Percentiles rank a stretch among this genome's conserved stretches.
Evolutionary conservation across 2,113 vertebrate genomes (phyloP).

Genomic region (Phoxinus phoxinus): DNA sequence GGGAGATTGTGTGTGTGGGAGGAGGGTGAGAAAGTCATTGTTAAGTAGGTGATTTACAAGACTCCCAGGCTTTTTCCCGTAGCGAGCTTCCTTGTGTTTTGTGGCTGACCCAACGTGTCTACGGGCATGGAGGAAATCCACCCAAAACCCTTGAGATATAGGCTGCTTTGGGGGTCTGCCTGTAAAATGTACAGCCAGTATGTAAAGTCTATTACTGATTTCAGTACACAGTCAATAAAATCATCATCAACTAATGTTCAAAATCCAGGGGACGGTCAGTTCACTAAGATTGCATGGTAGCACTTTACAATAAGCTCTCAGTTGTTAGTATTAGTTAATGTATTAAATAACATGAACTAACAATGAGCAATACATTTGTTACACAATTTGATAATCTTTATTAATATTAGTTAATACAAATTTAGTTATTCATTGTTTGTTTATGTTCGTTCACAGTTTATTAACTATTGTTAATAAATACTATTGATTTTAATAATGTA

Average conservation of each 20-base stretch:
- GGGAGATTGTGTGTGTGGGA: slow-evolving; percentile 40
- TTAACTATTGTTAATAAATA: no score
- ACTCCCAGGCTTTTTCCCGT: slow-evolving; percentile 52
- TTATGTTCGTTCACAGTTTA: no score
- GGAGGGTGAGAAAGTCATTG: slow-evolving; percentile 67
- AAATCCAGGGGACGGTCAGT: neutral
- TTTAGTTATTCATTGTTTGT: no score
- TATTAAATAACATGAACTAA: no score
- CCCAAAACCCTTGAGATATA: neutral
- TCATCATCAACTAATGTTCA: neutral
- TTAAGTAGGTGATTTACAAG: slow-evolving; percentile 78
- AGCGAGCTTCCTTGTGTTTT: neutral
- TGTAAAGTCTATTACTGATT: neutral
- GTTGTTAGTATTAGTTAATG: no score
- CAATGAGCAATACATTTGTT: no score
- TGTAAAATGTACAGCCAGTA: slow-evolving; percentile 34
- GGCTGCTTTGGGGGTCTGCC: slow-evolving; percentile 2
- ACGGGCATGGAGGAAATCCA: neutral
- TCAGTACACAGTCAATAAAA: neutral
- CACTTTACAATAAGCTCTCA: no score
- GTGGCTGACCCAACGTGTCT: neutral
- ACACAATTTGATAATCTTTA: no score
- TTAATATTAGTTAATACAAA: no score
- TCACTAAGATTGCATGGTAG: neutral
- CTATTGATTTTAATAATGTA: no score